Conservation (phyloP, 64 coral and sea anemone genomes). For the Stichodactyla mertensii region DNA sequence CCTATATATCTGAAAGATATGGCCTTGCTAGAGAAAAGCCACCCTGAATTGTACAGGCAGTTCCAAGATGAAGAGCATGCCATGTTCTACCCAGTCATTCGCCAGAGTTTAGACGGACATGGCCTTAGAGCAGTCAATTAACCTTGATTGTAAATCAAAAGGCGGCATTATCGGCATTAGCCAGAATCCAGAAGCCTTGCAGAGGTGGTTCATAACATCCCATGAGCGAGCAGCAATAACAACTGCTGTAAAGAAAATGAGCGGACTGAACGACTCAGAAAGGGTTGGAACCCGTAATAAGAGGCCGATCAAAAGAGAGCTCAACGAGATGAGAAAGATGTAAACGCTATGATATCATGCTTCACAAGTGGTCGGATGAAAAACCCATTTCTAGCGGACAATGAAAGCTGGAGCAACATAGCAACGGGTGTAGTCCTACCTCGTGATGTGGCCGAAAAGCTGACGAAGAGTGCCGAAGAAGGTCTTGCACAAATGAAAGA, state of each 20-base stretch:
- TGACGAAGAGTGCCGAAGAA: constrained; percentile 15
- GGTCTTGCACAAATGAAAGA: constrained; percentile 20
- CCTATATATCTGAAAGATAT: constrained; percentile 34
- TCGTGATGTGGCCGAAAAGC: constrained; percentile 13
- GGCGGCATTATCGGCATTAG: too few relatives aligned
- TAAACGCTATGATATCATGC: constrained; percentile 44
- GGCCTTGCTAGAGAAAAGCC: constrained; percentile 9
- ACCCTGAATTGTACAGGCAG: too few relatives aligned
- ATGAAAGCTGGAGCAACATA: constrained; percentile 34
- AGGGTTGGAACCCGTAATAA: constrained; percentile 10
- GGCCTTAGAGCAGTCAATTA: too few relatives aligned
- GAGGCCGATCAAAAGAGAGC: constrained; percentile 28
- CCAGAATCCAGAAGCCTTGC: not conserved
- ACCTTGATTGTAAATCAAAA: too few relatives aligned
- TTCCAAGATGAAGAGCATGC: too few relatives aligned
- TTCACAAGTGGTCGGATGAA: constrained; percentile 51
- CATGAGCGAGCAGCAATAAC: constrained; percentile 20
- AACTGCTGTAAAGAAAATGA: constrained; percentile 17
- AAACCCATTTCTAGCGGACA: constrained; percentile 47
- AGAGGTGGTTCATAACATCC: constrained; percentile 29
- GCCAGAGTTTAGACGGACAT: too few relatives aligned
- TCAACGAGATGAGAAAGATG: constrained; percentile 53
- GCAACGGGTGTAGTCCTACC: constrained; percentile 63
- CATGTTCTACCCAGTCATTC: too few relatives aligned
- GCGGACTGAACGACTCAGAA: not conserved